Evolutionary conservation across 2,113 vertebrate species (phyloP).

Genomic region (Thunnus thynnus): DNA sequence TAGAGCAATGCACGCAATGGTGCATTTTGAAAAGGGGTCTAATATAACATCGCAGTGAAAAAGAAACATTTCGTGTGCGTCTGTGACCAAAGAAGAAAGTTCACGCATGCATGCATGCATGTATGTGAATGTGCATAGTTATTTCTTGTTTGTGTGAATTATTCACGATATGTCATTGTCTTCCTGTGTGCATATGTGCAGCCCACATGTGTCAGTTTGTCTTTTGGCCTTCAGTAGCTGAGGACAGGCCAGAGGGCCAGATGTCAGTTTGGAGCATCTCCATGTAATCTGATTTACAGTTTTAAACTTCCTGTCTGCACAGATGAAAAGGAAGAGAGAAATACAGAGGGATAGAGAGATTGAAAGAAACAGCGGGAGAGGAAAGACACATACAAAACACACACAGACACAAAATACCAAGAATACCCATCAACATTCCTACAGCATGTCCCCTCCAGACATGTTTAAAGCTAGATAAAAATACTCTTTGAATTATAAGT

Average conservation of each 20-base stretch:
- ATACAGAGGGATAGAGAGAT: neutral
- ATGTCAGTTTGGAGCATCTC: slow-evolving; percentile 64
- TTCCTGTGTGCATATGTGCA: slow-evolving; percentile 10
- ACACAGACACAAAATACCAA: neutral
- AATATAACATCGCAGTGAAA: neutral
- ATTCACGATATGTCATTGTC: neutral
- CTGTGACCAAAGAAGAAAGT: neutral
- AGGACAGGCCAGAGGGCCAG: slow-evolving; percentile 35
- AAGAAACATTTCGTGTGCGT: neutral
- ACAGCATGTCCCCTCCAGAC: too few relatives aligned
- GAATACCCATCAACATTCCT: too few relatives aligned
- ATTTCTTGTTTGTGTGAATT: neutral
- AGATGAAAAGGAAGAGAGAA: slow-evolving; percentile 18
- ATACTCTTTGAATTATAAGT: too few relatives aligned
- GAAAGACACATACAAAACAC: neutral
- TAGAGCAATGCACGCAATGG: slow-evolving; percentile 4
- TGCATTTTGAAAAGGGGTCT: neutral
- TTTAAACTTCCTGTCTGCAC: slow-evolving; percentile 51
- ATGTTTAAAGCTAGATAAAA: too few relatives aligned
- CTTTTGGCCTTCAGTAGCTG: slow-evolving; percentile 17
- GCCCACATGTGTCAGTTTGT: slow-evolving; percentile 20
- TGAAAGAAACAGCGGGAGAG: neutral
- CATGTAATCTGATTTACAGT: slow-evolving; percentile 64
- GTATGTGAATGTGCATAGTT: neutral
- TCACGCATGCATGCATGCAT: neutral